A percentile compares a stretch with the other conserved stretches of the same genome.
These are phyloP conservation scores for Urocitellus parryii DNA, from an alignment of 2,113 vertebrate genomes.

Conservation along the genomic window DNA sequence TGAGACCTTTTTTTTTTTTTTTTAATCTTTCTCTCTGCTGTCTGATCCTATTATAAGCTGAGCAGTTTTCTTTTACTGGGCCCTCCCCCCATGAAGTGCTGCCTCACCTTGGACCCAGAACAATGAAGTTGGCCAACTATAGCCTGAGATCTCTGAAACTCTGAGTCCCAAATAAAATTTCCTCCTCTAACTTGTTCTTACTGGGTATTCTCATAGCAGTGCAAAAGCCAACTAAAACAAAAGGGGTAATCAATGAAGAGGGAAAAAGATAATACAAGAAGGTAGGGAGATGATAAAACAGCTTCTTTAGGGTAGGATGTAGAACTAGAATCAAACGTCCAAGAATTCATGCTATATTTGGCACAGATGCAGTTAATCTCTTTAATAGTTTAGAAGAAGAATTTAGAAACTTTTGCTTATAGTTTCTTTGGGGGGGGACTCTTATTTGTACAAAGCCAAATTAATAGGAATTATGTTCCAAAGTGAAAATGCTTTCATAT, in stretches of 20 bases:
- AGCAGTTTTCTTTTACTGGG: too few relatives aligned
- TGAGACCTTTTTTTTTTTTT: too few relatives aligned
- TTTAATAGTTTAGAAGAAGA: not conserved
- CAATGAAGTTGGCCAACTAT: too few relatives aligned
- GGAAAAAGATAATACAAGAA: not conserved
- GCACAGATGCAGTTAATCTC: not conserved
- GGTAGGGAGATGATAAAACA: not conserved
- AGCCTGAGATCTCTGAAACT: too few relatives aligned
- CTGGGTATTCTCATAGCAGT: too few relatives aligned
- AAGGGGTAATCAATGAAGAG: not conserved
- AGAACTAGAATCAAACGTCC: not conserved
- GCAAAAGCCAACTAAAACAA: not conserved
- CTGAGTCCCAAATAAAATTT: too few relatives aligned
- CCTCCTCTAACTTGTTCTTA: too few relatives aligned
- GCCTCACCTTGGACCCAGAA: too few relatives aligned
- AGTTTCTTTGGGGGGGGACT: not conserved
- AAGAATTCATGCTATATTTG: not conserved
- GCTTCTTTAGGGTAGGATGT: not conserved
- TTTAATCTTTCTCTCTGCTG: too few relatives aligned
- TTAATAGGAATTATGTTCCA: not conserved
- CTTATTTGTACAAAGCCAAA: not conserved
- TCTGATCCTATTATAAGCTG: too few relatives aligned
- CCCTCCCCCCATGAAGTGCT: too few relatives aligned
- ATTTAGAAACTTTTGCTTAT: not conserved
- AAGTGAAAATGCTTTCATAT: not conserved